Evolutionary conservation across 30 jellyfish, hydroid and myxozoan genomes (phyloP).

Genomic region (Hydractinia symbiolongicarpus): DNA sequence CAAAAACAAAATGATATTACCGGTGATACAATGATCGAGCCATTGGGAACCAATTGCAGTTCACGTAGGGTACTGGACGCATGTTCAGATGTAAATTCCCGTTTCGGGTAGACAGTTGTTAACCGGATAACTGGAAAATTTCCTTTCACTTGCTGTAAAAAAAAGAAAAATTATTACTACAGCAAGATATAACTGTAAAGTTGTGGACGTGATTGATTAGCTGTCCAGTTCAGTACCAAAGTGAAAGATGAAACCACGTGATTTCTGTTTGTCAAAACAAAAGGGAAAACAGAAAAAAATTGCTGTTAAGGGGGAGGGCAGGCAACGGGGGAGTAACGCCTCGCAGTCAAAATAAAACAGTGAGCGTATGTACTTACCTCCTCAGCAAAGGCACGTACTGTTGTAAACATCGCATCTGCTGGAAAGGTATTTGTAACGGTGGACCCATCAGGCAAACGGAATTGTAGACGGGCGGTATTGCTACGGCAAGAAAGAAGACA

Average conservation of each 20-base stretch:
- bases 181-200: not conserved
- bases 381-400: constrained; percentile 12
- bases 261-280: too few species aligned
- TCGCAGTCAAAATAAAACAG: too few species aligned
- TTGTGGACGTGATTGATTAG: not conserved
- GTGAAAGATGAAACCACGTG: too few species aligned
- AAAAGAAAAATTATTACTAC: not conserved
- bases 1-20: constrained; percentile 8
- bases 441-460: constrained; percentile 90
- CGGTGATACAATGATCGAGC: constrained; percentile 65
- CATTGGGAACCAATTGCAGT: constrained; percentile 70
- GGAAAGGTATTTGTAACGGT: constrained; percentile 45
- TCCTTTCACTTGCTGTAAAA: constrained; percentile 35
- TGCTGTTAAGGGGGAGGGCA: too few species aligned
- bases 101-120: constrained; percentile 77
- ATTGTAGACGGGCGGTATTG: constrained; percentile 59
- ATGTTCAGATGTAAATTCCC: constrained; percentile 48
- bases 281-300: too few species aligned
- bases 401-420: constrained; percentile 50
- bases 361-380: constrained; percentile 36
- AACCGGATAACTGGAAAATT: constrained; percentile 27
- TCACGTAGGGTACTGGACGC: constrained; percentile 36
- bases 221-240: too few species aligned
- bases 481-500: constrained; percentile 24
- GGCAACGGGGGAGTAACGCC: too few species aligned